Conservation (phyloP, 2,888 invertebrate species). For the Onthophagus sagittarius region DNA sequence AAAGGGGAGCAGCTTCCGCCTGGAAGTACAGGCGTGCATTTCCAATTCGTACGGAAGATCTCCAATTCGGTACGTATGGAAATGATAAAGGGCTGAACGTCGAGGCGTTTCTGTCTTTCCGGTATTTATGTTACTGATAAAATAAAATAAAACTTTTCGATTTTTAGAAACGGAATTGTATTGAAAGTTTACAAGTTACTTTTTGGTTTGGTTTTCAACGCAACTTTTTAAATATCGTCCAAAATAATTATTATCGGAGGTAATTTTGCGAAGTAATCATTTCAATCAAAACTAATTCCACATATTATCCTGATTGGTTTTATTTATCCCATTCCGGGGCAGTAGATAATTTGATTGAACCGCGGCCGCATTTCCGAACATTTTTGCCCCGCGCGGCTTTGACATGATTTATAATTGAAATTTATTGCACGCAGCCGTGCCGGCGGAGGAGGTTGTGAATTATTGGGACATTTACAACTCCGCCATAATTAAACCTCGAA, state of each 20-base stretch:
- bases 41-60: neutral
- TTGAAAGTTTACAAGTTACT: neutral
- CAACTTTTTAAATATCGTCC: neutral
- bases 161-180: neutral
- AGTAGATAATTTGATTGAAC: neutral
- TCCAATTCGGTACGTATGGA: neutral
- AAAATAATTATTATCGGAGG: neutral
- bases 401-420: neutral
- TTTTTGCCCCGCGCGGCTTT: neutral
- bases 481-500: neutral
- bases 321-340: neutral
- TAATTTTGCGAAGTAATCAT: neutral
- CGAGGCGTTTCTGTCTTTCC: neutral
- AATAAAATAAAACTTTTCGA: neutral
- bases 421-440: neutral
- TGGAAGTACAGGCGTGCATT: neutral
- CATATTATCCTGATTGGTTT: conserved; percentile 7
- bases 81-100: neutral
- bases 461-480: neutral
- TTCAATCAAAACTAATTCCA: conserved; percentile 11
- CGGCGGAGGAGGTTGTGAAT: neutral
- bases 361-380: neutral
- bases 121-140: neutral
- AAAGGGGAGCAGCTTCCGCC: neutral
- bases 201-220: neutral